These are phyloP conservation scores for Pygoscelis adeliae DNA, from an alignment of 2,113 vertebrate species.

Conservation along the genomic window DNA sequence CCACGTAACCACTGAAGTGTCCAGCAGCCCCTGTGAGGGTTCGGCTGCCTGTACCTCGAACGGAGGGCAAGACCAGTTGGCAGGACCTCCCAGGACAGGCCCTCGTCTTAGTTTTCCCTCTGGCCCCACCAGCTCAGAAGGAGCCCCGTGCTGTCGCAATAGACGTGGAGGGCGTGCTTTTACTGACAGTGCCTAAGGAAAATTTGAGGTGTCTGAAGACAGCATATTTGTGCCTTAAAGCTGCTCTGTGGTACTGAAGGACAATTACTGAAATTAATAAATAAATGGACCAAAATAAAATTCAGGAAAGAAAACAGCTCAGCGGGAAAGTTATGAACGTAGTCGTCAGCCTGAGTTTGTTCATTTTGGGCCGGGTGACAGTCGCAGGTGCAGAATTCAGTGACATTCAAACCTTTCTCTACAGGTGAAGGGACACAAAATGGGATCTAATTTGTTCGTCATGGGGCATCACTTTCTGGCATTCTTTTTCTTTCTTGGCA, in stretches of 20 bases:
- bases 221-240: background rate
- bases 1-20: background rate
- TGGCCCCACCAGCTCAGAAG: background rate
- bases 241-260: background rate
- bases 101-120: background rate
- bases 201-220: background rate
- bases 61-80: background rate
- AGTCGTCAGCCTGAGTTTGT: background rate
- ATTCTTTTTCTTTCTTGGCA: background rate
- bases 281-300: background rate
- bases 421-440: conserved; percentile 7
- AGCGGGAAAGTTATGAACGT: background rate
- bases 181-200: background rate
- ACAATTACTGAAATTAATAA: background rate
- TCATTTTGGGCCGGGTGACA: background rate
- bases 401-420: conserved; percentile 33
- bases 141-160: background rate
- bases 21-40: rapidly evolving
- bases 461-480: background rate
- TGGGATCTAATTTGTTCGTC: conserved; percentile 40
- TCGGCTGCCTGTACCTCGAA: background rate
- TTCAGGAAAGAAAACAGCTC: background rate
- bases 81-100: background rate
- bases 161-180: background rate
- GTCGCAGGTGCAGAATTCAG: background rate